These are phyloP conservation scores for Halisarca cf. caerulea DNA, from an alignment of 37 sponge, comb jelly and placozoan species.

Conservation along the genomic window DNA sequence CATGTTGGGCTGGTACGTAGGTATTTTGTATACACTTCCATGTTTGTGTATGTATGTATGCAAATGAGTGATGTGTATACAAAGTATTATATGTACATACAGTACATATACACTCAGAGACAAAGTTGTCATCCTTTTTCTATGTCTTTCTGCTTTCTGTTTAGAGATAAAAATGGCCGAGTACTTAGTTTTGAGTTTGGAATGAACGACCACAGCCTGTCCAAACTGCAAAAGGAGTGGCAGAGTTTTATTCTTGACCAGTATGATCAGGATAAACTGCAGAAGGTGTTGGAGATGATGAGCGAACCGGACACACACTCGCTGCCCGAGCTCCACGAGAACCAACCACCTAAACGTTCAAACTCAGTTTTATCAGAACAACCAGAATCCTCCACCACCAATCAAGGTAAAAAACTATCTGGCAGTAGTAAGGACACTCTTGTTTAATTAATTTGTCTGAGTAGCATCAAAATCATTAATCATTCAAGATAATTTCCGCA, in stretches of 20 bases:
- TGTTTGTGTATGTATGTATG: too few species aligned
- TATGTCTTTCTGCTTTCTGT: too few species aligned
- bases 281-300: neutral
- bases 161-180: neutral
- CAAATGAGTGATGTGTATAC: too few species aligned
- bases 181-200: neutral
- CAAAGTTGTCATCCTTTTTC: too few species aligned
- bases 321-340: neutral
- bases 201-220: neutral
- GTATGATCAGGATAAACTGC: neutral
- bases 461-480: too few species aligned
- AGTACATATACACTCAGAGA: neutral
- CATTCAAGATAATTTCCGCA: too few species aligned
- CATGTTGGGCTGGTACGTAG: too few species aligned
- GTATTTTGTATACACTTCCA: too few species aligned
- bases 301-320: neutral
- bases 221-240: conserved; percentile 1
- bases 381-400: neutral
- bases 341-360: neutral
- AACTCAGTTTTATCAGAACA: neutral
- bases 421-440: neutral
- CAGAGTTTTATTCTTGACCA: neutral
- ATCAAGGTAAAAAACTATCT: conserved; percentile 1
- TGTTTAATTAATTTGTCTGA: too few species aligned
- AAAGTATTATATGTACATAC: neutral